Evolutionary conservation across 2,797 vertebrate genomes (phyloP).

Genomic region (Simalia tracyae): DNA sequence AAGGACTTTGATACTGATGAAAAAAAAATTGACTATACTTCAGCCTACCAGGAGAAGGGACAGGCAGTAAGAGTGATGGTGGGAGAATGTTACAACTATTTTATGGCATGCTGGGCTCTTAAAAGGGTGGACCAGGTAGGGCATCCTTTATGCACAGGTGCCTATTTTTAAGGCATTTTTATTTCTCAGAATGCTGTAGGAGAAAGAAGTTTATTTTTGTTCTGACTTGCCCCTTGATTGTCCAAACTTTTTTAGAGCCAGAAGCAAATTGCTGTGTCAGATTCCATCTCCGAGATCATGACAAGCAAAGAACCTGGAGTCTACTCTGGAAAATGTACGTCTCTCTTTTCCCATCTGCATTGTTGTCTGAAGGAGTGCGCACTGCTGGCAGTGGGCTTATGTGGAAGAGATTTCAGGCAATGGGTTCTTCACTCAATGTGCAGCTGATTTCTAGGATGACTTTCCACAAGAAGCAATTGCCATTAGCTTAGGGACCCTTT

Average conservation of each 20-base stretch:
- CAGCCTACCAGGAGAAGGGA: no score
- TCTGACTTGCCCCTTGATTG: not conserved
- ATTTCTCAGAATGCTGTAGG: not conserved
- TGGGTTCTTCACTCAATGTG: not conserved
- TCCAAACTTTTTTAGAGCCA: constrained; percentile 67
- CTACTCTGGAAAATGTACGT: constrained; percentile 88
- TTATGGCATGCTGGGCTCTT: no score
- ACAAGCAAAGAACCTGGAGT: constrained; percentile 77
- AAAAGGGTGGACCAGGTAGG: no score
- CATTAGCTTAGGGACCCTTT: not conserved
- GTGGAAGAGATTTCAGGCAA: not conserved
- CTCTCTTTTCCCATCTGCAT: not conserved
- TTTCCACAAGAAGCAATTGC: no score
- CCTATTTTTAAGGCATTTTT: no score
- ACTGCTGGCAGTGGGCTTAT: not conserved
- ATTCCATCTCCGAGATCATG: constrained; percentile 55
- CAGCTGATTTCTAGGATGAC: not conserved
- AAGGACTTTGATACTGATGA: not conserved
- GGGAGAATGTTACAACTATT: no score
- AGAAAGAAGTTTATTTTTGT: not conserved
- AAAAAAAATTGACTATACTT: no score
- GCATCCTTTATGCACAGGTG: no score
- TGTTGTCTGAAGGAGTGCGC: not conserved
- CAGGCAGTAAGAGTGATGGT: no score
- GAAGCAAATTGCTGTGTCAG: constrained; percentile 62